Conservation (phyloP, 1,140 invertebrate genomes). For the Pseudomyrmex flavicornis region DNA sequence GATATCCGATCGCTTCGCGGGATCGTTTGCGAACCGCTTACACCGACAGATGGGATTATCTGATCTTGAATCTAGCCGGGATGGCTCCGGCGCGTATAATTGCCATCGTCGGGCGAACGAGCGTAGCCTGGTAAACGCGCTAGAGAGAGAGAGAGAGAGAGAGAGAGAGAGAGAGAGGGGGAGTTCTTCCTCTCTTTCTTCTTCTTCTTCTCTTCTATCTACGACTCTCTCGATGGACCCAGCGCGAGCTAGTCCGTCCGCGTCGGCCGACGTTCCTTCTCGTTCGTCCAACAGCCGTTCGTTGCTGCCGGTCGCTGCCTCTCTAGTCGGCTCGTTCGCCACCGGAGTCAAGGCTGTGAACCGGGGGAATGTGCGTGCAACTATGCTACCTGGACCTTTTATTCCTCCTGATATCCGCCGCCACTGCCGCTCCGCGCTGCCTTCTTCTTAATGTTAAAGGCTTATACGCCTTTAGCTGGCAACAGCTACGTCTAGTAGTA, state of each 20-base stretch:
- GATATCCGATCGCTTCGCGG: constrained; percentile 78
- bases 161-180: constrained; percentile 59
- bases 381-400: constrained; percentile 83
- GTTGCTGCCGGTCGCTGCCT: constrained; percentile 55
- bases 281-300: constrained; percentile 46
- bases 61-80: constrained; percentile 83
- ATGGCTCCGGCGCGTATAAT: constrained; percentile 82
- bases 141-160: constrained; percentile 60
- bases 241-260: constrained; percentile 46
- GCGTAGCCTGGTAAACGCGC: constrained; percentile 62
- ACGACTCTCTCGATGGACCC: constrained; percentile 20
- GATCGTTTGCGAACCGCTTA: constrained; percentile 80
- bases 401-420: constrained; percentile 77
- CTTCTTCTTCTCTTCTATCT: constrained; percentile 33
- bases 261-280: constrained; percentile 39
- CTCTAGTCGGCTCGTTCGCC: constrained; percentile 61
- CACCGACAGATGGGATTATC: constrained; percentile 83
- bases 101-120: constrained; percentile 77
- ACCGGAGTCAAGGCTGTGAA: constrained; percentile 82
- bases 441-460: constrained; percentile 48
- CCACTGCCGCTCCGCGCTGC: constrained; percentile 56
- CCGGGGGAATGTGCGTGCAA: constrained; percentile 83
- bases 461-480: constrained; percentile 64
- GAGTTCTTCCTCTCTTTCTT: constrained; percentile 28
- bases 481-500: constrained; percentile 67